Evolutionary conservation across 2,888 invertebrate species (phyloP), one percentile per base, ranked within the genome.

Genomic region (Camptogramma bilineatum): DNA sequence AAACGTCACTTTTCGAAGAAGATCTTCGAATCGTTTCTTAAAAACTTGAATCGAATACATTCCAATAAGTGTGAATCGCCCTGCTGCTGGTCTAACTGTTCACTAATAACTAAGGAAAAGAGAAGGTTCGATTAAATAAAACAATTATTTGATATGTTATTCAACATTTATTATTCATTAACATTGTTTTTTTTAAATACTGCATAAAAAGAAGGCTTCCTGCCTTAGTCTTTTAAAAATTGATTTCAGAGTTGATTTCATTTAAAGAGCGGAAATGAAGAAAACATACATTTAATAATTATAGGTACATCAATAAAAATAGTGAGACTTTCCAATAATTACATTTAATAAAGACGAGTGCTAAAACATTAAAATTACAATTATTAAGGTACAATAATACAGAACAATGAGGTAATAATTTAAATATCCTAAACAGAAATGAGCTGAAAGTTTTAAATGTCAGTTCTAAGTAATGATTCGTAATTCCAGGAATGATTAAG

Each of bases 131-230:
- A 13, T 19, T 8, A 64, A 90, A 87, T 86, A 72, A 90, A 90
- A 90, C 81, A 76, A 66, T 47, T 62, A 63, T 76, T 83, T 86
- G 88, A 90, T 90, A 90, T 91, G 88, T 88, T 88, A 87, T 78
- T 87, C 86, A 91, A 92, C 91, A 91, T 90, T 91, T 91, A 91
- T 90, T 89, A 71, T 88, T 57, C 24, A 65, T 67, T 90, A 92
- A 92, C 91, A 91, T 91, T 89, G 87, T 71, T 66, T 91, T 88
- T 21, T 70, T 67, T 47, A 71, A 92, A 91, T 90, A 92, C 91
- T 86, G 90, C 90, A 91, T 91, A 92, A 90, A 92, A 91, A 92
- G 90, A 82, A 90, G 92, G 91, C 92, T 78, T 88, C 83, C 71
- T 84, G 89, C 90, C 91, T 83, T 85, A 88, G 90, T 91, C 91